phyloP scores from a whole-genome alignment of 2,113 vertebrate species.

The Onychorhynchus coronatus region DNA sequence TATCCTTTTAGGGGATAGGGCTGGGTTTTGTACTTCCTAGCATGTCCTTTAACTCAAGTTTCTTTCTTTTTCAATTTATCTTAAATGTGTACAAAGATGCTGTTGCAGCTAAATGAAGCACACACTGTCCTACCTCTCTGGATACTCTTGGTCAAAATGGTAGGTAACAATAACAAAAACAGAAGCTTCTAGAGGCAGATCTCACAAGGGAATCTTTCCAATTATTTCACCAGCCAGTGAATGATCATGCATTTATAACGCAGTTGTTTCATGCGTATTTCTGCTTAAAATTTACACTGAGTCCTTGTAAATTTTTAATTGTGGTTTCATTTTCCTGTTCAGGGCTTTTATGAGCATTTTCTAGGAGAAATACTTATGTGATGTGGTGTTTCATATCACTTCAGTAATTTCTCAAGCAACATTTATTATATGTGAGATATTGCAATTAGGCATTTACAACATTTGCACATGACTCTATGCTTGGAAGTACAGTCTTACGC shows the following conservation, averaged over 20 bases:
- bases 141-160: background rate
- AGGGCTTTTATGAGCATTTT: background rate
- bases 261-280: background rate
- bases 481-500: background rate
- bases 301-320: conserved; percentile 6
- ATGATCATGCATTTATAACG: background rate
- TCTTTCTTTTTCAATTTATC: background rate
- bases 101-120: background rate
- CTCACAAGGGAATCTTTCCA: background rate
- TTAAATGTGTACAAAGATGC: background rate
- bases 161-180: background rate
- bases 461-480: background rate
- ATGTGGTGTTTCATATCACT: background rate
- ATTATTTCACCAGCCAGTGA: background rate
- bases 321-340: background rate
- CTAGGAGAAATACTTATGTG: background rate
- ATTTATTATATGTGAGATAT: background rate
- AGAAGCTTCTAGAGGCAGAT: background rate
- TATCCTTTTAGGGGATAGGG: background rate
- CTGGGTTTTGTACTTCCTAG: background rate
- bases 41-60: background rate
- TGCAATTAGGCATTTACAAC: background rate
- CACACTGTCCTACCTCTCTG: background rate
- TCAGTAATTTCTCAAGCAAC: background rate
- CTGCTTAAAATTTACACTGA: background rate